Base-by-base conservation (phyloP, 2,888 invertebrate species). In the Diaperis boleti region DNA sequence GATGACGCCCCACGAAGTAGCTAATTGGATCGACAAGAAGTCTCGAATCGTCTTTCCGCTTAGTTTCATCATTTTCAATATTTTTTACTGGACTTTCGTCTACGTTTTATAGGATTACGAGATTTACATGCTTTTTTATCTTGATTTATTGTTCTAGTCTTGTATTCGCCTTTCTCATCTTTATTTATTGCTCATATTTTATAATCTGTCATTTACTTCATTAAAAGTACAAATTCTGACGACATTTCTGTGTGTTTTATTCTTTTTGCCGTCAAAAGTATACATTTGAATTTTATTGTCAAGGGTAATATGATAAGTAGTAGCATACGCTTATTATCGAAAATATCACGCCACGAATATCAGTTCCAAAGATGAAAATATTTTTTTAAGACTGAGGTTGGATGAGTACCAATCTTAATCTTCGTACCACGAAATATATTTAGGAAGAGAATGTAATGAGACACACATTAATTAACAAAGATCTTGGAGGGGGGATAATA, bases 1-100 rank as follows among this genome's bases (percentile, higher is more conserved):
- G 8, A 91, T 94, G 89, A 93, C 93, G 1, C 94, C 94, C 0
- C 94, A 94, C 74, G 91, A 94, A 80, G 92, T 94, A 57, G 91
- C 94, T 66, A 90, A 89, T 55, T 94, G 94, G 92, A 92, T 95
- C 68, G 94, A 95, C 82, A 89, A 86, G 59, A 83, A 93, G 52
- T 91, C 93, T 15, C 85, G 94, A 49, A 82, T 92, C 26, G 83
- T 91, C 1, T 94, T 95, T 79, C 94, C 94, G 0, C 78, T 89
- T 2, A 84, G 90, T 5, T 95, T 94, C 77, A 74, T 94, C 8
- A 85, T 91, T 60, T 94, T 94, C 80, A 94, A 94, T 76, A 83
- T 81, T 20, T 76, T 81, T 52, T 81, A 81, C 63, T 81, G 81
- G 81, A 73, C 77, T 7, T 80, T 80, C 65, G 80, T 80, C 1